Conservation (phyloP, 2,797 vertebrate genomes). For the Spinibarbus caldwelli region DNA sequence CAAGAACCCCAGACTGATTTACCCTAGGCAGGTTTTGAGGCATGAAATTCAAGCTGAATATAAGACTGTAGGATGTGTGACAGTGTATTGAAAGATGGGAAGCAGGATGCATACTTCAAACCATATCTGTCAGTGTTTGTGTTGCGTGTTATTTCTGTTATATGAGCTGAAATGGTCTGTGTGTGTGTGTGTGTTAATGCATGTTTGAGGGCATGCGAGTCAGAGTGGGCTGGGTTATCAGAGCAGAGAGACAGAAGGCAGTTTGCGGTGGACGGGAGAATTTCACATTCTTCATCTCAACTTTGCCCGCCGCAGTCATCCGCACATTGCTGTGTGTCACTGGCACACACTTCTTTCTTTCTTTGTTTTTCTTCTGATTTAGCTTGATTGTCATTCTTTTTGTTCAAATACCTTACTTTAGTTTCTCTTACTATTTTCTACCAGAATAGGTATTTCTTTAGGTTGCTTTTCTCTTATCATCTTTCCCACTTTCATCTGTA, state of each 20-base stretch:
- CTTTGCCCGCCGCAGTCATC: constrained; percentile 42
- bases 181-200: constrained; percentile 31
- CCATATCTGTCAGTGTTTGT: neutral
- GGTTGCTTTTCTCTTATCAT: too few relatives aligned
- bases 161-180: constrained; percentile 10
- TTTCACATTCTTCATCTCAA: constrained; percentile 45
- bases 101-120: constrained; percentile 12
- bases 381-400: neutral
- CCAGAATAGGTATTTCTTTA: neutral
- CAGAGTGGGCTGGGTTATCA: constrained; percentile 59
- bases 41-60: neutral
- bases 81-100: constrained; percentile 16
- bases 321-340: constrained; percentile 14
- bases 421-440: neutral
- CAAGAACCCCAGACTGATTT: constrained; percentile 1
- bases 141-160: neutral
- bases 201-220: constrained; percentile 53
- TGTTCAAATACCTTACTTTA: neutral
- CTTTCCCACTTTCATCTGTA: too few relatives aligned
- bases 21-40: neutral
- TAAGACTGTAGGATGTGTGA: neutral
- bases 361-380: neutral
- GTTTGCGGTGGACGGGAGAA: constrained; percentile 50
- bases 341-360: neutral
- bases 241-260: constrained; percentile 61